Evolutionary conservation across 2,888 invertebrate species (phyloP), one percentile per base, ranked within the genome.

Genomic region (Hyposoter dolosus): DNA sequence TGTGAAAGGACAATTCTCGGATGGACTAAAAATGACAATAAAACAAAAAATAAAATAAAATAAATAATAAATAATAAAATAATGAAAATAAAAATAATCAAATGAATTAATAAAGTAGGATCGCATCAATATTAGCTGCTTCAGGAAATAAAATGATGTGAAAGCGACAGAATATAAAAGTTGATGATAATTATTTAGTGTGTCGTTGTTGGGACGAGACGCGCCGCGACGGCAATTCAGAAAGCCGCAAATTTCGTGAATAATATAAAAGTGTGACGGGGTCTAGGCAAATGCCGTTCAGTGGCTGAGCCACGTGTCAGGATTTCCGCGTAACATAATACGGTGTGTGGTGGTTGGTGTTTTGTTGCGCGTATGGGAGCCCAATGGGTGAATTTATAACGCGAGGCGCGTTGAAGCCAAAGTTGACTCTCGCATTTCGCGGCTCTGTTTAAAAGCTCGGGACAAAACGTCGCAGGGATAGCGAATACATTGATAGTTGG

Each of bases 321-420:
- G 88, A 88, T 90, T 90, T 91, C 88, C 89, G 87, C 85, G 90
- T 90, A 90, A 90, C 88, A 80, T 88, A 87, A 90, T 89, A 89
- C 5, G 6, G 32, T 32, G 40, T 40, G 6, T 40, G 40, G 60
- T 28, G 28, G 74, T 78, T 53, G 53, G 60, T 72, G 76, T 69
- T 82, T 53, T 69, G 60, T 47, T 28, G 76, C 60, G 66, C 72
- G 40, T 63, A 75, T 40, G 63, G 60, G 71, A 68, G 60, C 47
- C 23, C 53, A 35, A 68, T 63, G 71, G 47, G 63, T 15, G 19
- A 17, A 74, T 74, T 81, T 74, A 66, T 65, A 63, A 78, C 53
- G 65, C 40, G 65, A 47, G 63, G 50, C 79, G 63, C 79, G 60
- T 50, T 40, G 19, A 53, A 50, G 68, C 43, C n/a, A 50, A 65